Percentiles rank a stretch among this genome's conserved stretches.
These are phyloP conservation scores for Salticus scenicus DNA, from an alignment of 2,888 invertebrate species.

Conservation along the genomic window DNA sequence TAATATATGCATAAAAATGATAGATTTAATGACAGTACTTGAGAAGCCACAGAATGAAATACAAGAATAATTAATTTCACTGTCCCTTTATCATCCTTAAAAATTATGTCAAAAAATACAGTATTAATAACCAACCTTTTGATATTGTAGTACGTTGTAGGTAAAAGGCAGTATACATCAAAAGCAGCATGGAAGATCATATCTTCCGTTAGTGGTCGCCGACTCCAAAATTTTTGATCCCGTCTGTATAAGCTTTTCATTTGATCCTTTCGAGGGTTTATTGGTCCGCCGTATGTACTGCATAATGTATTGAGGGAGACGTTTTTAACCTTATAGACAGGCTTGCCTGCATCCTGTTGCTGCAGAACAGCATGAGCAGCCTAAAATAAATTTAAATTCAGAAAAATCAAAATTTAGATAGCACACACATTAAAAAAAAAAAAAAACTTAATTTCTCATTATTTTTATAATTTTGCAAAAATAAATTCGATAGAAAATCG, in stretches of 20 bases:
- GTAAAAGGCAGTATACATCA: constrained; percentile 89
- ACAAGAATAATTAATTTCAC: no score
- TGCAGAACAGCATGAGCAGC: constrained; percentile 94
- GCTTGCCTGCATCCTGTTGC: constrained; percentile 90
- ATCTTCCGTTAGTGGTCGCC: constrained; percentile 89
- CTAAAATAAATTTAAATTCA: constrained; percentile 74
- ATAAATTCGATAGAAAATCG: no score
- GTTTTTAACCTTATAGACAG: constrained; percentile 95
- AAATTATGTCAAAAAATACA: no score
- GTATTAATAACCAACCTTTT: no score
- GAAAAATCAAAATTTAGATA: neutral
- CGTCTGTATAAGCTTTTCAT: constrained; percentile 73
- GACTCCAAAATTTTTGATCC: constrained; percentile 84
- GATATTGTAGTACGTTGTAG: constrained; percentile 86
- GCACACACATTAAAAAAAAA: neutral
- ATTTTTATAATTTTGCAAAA: neutral
- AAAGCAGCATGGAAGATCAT: constrained; percentile 94
- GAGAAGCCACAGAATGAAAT: no score
- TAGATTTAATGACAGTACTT: no score
- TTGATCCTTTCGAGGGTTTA: constrained; percentile 93
- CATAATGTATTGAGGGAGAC: constrained; percentile 93
- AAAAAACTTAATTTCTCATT: neutral
- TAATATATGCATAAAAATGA: no score
- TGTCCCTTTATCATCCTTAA: no score
- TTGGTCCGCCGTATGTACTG: constrained; percentile 89